phyloP scores from a whole-genome alignment of 1,140 invertebrate species.

The Zophobas atratus region DNA sequence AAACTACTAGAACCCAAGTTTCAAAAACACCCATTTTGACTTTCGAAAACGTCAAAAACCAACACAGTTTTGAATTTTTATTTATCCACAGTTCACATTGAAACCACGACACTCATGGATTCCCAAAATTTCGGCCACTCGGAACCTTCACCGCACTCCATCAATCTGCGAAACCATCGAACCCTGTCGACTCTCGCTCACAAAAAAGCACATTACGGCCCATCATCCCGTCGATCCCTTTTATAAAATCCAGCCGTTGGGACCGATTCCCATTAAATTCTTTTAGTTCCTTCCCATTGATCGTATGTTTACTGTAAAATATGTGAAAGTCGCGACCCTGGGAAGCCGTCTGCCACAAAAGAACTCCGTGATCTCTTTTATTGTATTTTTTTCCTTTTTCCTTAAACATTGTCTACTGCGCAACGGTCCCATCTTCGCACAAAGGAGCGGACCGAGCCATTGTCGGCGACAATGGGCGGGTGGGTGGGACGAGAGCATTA shows the following conservation, averaged over 20 bases:
- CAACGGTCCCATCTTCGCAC: conserved; percentile 11
- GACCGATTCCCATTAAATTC: conserved; percentile 29
- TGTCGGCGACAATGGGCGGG: background rate
- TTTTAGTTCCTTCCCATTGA: conserved; percentile 33
- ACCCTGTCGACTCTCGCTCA: background rate
- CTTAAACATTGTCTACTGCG: conserved; percentile 6
- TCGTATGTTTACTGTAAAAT: conserved; percentile 40
- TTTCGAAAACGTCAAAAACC: no score
- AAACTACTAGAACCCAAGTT: no score
- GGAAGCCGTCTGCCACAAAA: conserved; percentile 39
- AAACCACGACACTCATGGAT: background rate
- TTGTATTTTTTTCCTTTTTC: background rate
- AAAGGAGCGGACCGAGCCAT: conserved; percentile 2
- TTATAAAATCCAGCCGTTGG: conserved; percentile 8
- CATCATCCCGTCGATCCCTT: background rate
- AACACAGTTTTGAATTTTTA: background rate
- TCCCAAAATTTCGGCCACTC: background rate
- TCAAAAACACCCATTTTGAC: no score
- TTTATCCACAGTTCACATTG: background rate
- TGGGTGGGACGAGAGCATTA: background rate
- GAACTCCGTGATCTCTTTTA: conserved; percentile 38
- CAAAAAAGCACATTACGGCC: conserved; percentile 17
- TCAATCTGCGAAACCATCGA: no score
- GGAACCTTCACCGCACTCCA: no score
- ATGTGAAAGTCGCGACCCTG: conserved; percentile 48